Conservation (phyloP, 1,140 invertebrate genomes). For the Nomia melanderi region DNA sequence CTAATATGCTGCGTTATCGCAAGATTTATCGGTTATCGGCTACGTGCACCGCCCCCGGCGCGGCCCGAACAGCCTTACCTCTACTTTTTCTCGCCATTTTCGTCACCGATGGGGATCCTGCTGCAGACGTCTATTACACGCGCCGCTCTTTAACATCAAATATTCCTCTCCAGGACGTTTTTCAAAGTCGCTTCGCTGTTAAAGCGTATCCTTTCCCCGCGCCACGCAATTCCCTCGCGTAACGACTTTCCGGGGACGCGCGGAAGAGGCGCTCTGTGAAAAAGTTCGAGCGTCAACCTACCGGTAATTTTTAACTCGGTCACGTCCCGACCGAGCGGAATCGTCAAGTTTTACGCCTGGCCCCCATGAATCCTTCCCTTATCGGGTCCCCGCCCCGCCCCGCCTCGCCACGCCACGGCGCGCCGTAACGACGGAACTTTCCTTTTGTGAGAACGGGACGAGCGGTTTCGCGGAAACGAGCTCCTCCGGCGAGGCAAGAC, state of each 20-base stretch:
- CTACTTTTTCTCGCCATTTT: conserved; percentile 43
- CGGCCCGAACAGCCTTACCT: conserved; percentile 9
- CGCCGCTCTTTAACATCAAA: conserved; percentile 32
- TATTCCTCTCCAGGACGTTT: background rate
- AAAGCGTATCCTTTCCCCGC: background rate
- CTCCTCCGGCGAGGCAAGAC: conserved; percentile 51
- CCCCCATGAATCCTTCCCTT: conserved; percentile 16
- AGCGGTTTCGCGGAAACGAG: conserved; percentile 49
- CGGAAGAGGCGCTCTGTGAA: background rate
- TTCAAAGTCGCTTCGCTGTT: background rate
- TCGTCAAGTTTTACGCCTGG: conserved; percentile 21
- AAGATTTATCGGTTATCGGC: conserved; percentile 63
- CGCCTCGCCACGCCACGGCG: background rate
- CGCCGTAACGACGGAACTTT: conserved; percentile 9
- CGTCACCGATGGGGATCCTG: conserved; percentile 37
- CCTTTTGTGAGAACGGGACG: conserved; percentile 13
- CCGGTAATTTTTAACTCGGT: conserved; percentile 34
- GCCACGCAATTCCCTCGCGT: background rate
- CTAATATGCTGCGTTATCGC: conserved; percentile 43
- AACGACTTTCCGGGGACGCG: background rate
- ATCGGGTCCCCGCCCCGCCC: too few species aligned
- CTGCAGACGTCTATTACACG: conserved; percentile 45
- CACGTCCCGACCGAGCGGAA: conserved; percentile 30
- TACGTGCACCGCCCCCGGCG: conserved; percentile 37
- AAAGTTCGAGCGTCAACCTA: conserved; percentile 6